Evolutionary conservation across 2,113 vertebrate species (phyloP), one percentile per base, ranked within the genome.

Genomic region (Puntigrus tetrazona): DNA sequence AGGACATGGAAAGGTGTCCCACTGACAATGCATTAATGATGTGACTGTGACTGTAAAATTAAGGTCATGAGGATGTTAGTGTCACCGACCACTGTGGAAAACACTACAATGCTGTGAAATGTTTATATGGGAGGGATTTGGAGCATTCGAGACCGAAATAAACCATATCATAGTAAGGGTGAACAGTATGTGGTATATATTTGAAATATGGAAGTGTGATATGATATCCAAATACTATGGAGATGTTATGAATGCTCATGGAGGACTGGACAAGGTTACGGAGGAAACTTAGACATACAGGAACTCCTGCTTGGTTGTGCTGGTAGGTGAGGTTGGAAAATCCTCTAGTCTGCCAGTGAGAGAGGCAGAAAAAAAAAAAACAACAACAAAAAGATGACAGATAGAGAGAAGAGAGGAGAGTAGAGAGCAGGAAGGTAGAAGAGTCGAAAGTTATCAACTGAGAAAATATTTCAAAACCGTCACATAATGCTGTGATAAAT

Each of bases 301-400:
- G 97, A 99, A 99, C 94, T 99, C 97, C 95, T 98, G 97, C 96
- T 99, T 99, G 95, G 96, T 96, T 95, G 97, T 99, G 94, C 97
- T 98, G 95, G 97, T 99, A 95, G 98, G 97, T 96, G 97, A 99
- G 92, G 97, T 99, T 93, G 97, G 97, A 94, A 99, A 99, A 95
- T 99, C 98, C 96, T 99, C 98, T 96, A 99, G 96, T 95, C 98
- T 99, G 95, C 81, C 91, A 85, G 78, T 47, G 29, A 79, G 43
- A 75, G 83, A 82, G 88, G 84, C 88, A 92, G 72, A 92, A 70
- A 83, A 63, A 61, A 29, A 92, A 69, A 92, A 70, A 83, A 63
- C 55, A 29, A 65, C n/a, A 74, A 73, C 7, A 84, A 41, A 69
- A 79, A 34, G 29, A 73, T 1, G 11, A 86, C 13, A 83, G 47